Conservation (phyloP, 53 echinoderm and acorn worm genomes). For the Temnopleurus reevesii region DNA sequence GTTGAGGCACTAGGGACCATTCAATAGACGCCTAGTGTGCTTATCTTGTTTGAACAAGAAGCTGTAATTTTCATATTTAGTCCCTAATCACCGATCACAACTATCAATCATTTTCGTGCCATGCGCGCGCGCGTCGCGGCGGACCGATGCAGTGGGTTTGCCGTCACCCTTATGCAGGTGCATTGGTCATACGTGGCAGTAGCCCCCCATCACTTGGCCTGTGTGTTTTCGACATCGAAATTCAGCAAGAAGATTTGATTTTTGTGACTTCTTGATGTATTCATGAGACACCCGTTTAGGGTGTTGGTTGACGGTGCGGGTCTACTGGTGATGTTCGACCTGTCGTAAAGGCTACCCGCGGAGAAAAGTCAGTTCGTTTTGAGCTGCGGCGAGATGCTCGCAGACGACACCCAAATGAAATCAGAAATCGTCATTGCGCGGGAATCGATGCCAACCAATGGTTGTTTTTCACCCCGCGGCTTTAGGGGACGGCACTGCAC, state of each 20-base stretch:
- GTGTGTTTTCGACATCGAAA: slow-evolving; percentile 1
- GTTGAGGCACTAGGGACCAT: slow-evolving; percentile 13
- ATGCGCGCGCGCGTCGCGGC: slow-evolving; percentile 20
- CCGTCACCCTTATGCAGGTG: slow-evolving; percentile 20
- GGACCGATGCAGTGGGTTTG: background rate
- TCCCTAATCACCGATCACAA: slow-evolving; percentile 27
- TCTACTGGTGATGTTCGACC: slow-evolving; percentile 21
- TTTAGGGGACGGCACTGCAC: slow-evolving; percentile 30
- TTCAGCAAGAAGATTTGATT: slow-evolving; percentile 11
- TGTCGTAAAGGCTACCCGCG: background rate
- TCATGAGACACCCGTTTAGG: slow-evolving; percentile 49
- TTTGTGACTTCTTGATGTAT: slow-evolving; percentile 36
- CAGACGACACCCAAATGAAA: slow-evolving; percentile 28
- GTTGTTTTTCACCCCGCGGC: slow-evolving; percentile 49
- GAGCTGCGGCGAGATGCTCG: background rate
- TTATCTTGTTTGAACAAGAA: slow-evolving; percentile 56
- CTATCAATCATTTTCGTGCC: slow-evolving; percentile 48
- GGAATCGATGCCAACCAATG: background rate
- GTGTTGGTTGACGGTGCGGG: slow-evolving; percentile 48
- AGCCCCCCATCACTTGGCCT: background rate
- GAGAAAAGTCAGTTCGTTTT: background rate
- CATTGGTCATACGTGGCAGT: background rate
- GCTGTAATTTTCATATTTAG: slow-evolving; percentile 48
- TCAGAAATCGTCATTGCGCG: background rate
- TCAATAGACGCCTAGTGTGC: slow-evolving; percentile 1